These are phyloP conservation scores for Coryphaenoides rupestris DNA, from an alignment of 2,113 vertebrate species.

Conservation along the genomic window DNA sequence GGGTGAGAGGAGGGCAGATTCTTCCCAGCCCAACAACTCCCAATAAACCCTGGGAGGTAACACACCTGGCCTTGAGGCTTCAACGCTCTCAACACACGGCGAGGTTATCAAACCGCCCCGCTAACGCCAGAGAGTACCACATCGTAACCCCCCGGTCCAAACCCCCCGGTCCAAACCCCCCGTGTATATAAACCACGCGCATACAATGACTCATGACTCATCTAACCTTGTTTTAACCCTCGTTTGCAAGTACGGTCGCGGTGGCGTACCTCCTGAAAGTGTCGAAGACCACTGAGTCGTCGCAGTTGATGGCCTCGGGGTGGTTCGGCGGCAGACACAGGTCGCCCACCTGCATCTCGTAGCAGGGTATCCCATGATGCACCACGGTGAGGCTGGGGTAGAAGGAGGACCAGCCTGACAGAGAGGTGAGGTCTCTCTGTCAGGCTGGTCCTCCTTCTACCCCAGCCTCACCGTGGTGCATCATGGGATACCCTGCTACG, in stretches of 20 bases:
- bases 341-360: conserved; percentile 94
- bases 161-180: no score
- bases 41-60: no score
- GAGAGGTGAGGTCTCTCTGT: conserved; percentile 9
- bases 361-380: conserved; percentile 98
- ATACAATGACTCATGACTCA: no score
- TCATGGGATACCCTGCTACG: conserved; percentile 98
- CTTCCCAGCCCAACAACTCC: no score
- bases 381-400: conserved; percentile 98
- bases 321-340: conserved; percentile 97
- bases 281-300: conserved; percentile 99
- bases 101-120: no score
- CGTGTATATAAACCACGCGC: no score
- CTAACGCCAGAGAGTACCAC: no score
- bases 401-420: conserved; percentile 95
- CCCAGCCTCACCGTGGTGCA: conserved; percentile 98
- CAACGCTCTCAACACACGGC: no score
- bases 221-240: no score
- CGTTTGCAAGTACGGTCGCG: neutral
- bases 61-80: no score
- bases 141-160: no score
- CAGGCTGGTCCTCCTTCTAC: conserved; percentile 98
- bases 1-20: no score
- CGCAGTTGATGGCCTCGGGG: conserved; percentile 97
- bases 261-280: conserved; percentile 93